Evolutionary conservation across 2,888 invertebrate species (phyloP), one percentile per base, ranked within the genome.

Genomic region (Drosophila meridiana): DNA sequence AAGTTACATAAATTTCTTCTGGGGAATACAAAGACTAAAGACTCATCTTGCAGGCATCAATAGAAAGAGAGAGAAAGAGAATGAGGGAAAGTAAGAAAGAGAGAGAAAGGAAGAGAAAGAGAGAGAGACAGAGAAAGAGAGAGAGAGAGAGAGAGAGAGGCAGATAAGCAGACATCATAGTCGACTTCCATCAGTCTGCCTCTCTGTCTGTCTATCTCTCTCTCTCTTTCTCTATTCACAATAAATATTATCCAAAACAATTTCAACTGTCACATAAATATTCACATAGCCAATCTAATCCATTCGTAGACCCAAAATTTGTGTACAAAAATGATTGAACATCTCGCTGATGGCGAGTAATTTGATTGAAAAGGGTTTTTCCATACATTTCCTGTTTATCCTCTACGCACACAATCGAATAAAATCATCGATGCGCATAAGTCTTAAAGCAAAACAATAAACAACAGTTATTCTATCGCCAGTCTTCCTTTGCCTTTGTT

Each of bases 281-380:
- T 32, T 2, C 13, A 32, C 8, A 20, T 5, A 45, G 9, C 3
- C 26, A 34, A 45, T 58, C 45, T 0, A 45, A 8, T 34, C 34
- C 2, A 13, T 43, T 34, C 4, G 32, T 4, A 8, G 42, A 2
- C 26, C 13, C 1, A 40, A 6, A 28, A 26, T 14, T 11, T 9
- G 0, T 43, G 32, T 30, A 30, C 34, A 2, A 58, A 43, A 61
- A 71, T 87, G 82, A 84, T 82, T 85, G 87, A 85, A 71, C 61
- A 69, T 76, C 78, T 65, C 61, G 60, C 66, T 76, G 63, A 56
- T 63, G 67, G 66, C 43, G 50, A 68, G 75, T 76, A 80, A 84
- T 86, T 86, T 88, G 89, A 88, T 84, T 84, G 88, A 84, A 86
- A 83, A 86, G 78, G 83, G 86, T 84, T 83, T 59, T 56, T 30